Evolutionary conservation across 2,797 vertebrate genomes (phyloP), one percentile per base, ranked within the genome.

Genomic region (Acanthopagrus latus): DNA sequence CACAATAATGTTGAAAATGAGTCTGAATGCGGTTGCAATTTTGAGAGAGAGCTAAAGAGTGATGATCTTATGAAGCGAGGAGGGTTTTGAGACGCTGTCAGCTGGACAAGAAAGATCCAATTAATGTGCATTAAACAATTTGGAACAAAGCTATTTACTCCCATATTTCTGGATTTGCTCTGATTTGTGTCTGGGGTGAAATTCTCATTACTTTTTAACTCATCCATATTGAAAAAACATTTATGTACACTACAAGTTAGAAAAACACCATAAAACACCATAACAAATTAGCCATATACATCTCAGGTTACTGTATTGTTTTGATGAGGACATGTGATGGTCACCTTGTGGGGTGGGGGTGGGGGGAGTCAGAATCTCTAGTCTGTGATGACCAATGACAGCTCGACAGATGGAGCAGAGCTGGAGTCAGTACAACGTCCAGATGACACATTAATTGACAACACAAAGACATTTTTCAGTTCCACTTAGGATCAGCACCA

Each of bases 381-480:
- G 33, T 41, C 52, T 56, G 74, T 54, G 65, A 74, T 2, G 8
- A 44, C 41, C 55, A 63, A 33, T 21, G 46, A 64, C 63, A 69
- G 43, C 47, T 55, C 3, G 2, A 68, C 66, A 84, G 66, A 70
- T 48, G 74, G 63, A 69, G 50, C 18, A 27, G 51, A 67, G 23
- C 13, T 50, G 73, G 38, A 5, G 47, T 57, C 74, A 56, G 52
- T 17, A 7, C 38, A 60, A 8, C 0, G 5, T 68, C 10, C 13
- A 70, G 66, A 58, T 65, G 51, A 77, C 50, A 14, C 47, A 80
- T 62, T 33, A 64, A 74, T 44, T 64, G 57, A 65, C 18, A 50
- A 50, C 25, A 55, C 44, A 72, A 51, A 65, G 55, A 44, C 12
- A 52, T 65, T 57, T 63, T 71, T 77, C 63, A 69, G 50, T 38